Evolutionary conservation across 1,140 invertebrate genomes (phyloP), one percentile per base, ranked within the genome.

Genomic region (Eufriesea mexicana): DNA sequence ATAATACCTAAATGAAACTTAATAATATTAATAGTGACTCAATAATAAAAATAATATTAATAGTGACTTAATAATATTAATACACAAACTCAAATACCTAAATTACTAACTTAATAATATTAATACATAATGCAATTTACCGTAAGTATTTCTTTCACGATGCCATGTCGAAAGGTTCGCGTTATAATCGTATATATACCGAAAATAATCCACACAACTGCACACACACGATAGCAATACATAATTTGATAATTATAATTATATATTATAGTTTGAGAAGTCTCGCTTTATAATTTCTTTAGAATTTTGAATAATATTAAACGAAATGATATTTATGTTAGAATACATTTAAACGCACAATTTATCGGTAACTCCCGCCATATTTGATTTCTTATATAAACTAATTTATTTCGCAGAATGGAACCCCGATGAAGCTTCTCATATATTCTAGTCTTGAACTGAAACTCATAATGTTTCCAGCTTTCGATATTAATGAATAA

Each of bases 401-500:
- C 14, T 35, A 18, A 14, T n/a, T 35, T 5, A 14, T 20, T 51
- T 51, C 1, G 4, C 2, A 23, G n/a, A 25, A 25, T 9, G 7
- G 8, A 51, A 16, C 12, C 35, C 1, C 35, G 35, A 18, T 12
- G 18, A 35, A 62, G 28, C 12, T 5, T 10, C 8, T 20, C 25
- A 8, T 14, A 14, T 42, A 42, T 51, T 25, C 28, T 2, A 5
- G 23, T 20, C 14, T 55, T 64, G 28, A 18, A 74, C 42, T 57
- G 14, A 74, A 55, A 45, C 18, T n/a, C 25, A 0, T 20, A 49
- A 18, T 14, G 23, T 9, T 2, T 20, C 9, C 7, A 28, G 4
- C 9, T 49, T 23, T 64, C 25, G 0, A 45, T 66, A 42, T 47
- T 72, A 55, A 71, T 83, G 23, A 62, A 77, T 68, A 51, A 83